These are phyloP conservation scores for Arctocebus calabarensis DNA, from an alignment of 2,797 vertebrate species.

Conservation along the genomic window DNA sequence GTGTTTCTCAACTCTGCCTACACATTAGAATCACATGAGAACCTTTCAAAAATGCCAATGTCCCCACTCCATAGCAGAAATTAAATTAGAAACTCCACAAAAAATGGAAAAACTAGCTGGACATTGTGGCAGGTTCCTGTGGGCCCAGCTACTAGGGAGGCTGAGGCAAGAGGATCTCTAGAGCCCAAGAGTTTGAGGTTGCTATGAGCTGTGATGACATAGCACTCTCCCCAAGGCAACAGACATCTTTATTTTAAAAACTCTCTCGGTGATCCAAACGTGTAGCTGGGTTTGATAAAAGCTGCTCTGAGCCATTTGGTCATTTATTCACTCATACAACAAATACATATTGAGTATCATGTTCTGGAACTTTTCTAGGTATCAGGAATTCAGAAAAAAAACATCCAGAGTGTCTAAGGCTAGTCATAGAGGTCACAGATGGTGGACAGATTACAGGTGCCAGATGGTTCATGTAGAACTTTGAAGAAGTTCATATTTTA, in stretches of 20 bases:
- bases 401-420: background rate
- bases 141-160: too few species aligned
- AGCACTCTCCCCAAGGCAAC: background rate
- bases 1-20: background rate
- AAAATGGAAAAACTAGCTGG: too few species aligned
- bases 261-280: background rate
- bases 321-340: background rate
- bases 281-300: background rate
- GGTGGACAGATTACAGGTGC: background rate
- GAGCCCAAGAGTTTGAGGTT: too few species aligned
- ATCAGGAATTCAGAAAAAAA: background rate
- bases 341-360: background rate
- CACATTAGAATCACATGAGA: background rate
- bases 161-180: too few species aligned
- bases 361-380: background rate
- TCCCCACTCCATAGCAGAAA: background rate
- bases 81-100: background rate
- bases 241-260: background rate
- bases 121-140: too few species aligned
- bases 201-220: too few species aligned
- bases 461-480: background rate
- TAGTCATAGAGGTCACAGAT: background rate
- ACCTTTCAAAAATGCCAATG: background rate
- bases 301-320: background rate
- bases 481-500: slow-evolving; percentile 32